Base-by-base conservation (phyloP, 1,140 invertebrate species). In the Bombus soroeensis region DNA sequence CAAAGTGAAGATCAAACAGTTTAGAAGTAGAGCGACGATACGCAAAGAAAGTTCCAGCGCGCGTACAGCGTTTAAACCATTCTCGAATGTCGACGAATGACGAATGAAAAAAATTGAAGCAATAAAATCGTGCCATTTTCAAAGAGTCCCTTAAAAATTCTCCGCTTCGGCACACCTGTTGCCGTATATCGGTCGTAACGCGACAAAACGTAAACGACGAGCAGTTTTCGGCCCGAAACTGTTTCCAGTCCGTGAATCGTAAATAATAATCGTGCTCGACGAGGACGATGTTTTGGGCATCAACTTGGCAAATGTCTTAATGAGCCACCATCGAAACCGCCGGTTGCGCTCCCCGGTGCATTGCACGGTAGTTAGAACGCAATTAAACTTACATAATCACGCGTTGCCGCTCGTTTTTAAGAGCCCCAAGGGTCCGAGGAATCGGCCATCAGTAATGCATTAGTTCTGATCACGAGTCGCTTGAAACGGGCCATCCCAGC, bases 341-440 rank as follows among this genome's bases (percentile, higher is more conserved):
- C 53, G 76, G 80, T 77, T 75, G 62, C 72, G 74, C 37, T 62
- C 22, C 22, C 57, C 57, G 47, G 41, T 73, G 41, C 79, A 90
- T 90, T 85, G 88, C 86, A 90, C 89, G 89, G 87, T 88, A 90
- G 90, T 91, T 91, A 91, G 89, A 88, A 88, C 64, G 87, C 89
- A 88, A 90, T 91, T 91, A 91, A 91, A 91, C 73, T 88, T 90
- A 89, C 78, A 87, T 88, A 87, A 91, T 90, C 66, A 34, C 64
- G 8, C 81, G 82, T 70, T 53, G 43, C 71, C 62, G 78, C 3
- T 78, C 75, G 81, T 80, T 88, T 84, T 77, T 79, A 34, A 75
- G 32, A 59, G 66, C 39, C 57, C 62, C 57, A 87, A 66, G 41
- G 71, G 34, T n/a, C 41, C 47, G 47, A 8, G 47, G 18, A 53